Conservation (phyloP, 2,888 invertebrate genomes). For the Leptinotarsa rubiginosa region DNA sequence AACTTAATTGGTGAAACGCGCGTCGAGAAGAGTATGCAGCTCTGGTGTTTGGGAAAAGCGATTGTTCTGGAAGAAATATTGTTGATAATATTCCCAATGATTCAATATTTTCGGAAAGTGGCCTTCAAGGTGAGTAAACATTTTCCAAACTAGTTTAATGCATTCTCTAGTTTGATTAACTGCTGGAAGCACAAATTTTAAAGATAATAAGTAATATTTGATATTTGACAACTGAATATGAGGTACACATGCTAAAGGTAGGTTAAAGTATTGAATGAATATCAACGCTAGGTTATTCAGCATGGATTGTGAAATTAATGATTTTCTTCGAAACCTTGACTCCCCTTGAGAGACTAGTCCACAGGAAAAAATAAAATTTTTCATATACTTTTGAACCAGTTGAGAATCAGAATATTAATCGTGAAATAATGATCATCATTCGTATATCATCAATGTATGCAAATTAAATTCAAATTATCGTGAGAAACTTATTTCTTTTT, state of each 20-base stretch:
- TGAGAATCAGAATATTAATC: constrained; percentile 14
- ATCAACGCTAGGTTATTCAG: neutral
- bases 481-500: constrained; percentile 4
- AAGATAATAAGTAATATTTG: too few relatives aligned
- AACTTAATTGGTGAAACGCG: too few relatives aligned
- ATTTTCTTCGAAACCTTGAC: neutral
- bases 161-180: too few relatives aligned
- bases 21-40: too few relatives aligned
- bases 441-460: constrained; percentile 5
- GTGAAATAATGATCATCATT: neutral
- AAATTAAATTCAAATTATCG: constrained; percentile 9
- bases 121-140: too few relatives aligned
- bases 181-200: too few relatives aligned
- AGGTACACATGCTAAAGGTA: neutral
- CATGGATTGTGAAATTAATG: neutral
- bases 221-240: neutral
- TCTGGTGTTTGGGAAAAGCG: too few relatives aligned
- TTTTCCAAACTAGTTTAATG: too few relatives aligned
- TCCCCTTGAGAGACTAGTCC: neutral
- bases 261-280: neutral
- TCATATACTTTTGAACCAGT: neutral
- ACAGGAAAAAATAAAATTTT: neutral
- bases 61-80: too few relatives aligned
- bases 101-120: too few relatives aligned
- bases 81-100: too few relatives aligned